A percentile compares a stretch with the other conserved stretches of the same genome.
phyloP scores from a whole-genome alignment of 2,888 invertebrate genomes.

The Dasysyrphus tricinctus region DNA sequence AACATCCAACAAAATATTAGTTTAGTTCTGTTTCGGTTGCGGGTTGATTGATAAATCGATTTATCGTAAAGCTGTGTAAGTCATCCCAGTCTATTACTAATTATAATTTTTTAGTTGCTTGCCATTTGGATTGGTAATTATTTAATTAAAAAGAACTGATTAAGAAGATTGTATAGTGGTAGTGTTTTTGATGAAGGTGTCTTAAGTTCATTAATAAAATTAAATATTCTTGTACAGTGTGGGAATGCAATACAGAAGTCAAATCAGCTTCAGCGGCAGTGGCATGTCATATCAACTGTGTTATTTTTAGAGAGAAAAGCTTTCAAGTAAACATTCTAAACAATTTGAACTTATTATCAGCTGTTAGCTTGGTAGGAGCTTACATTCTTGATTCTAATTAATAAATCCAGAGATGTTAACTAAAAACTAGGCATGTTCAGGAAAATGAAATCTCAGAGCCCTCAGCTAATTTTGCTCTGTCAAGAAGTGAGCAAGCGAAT shows the following conservation, averaged over 20 bases:
- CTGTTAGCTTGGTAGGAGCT: constrained; percentile 36
- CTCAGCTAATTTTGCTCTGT: too few relatives aligned
- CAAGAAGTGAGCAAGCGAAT: too few relatives aligned
- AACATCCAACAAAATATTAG: background rate
- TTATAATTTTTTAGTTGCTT: background rate
- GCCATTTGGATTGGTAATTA: background rate
- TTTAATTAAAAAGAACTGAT: background rate
- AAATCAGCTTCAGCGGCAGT: background rate
- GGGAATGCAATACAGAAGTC: background rate
- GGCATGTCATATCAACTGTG: background rate
- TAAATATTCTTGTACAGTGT: background rate
- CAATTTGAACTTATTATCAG: constrained; percentile 43
- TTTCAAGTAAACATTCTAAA: constrained; percentile 26
- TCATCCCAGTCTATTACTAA: background rate
- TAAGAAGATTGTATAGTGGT: constrained; percentile 37
- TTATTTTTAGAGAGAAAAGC: constrained; percentile 50
- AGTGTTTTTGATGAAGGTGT: background rate
- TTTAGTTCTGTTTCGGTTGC: constrained; percentile 11
- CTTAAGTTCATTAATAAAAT: background rate
- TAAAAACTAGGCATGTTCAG: too few relatives aligned
- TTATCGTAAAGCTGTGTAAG: background rate
- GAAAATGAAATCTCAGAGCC: too few relatives aligned
- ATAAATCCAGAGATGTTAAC: constrained; percentile 27
- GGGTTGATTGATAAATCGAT: background rate
- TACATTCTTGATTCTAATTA: background rate